Evolutionary conservation across 2,113 vertebrate genomes (phyloP), one percentile per base, ranked within the genome.

Genomic region (Condylura cristata): DNA sequence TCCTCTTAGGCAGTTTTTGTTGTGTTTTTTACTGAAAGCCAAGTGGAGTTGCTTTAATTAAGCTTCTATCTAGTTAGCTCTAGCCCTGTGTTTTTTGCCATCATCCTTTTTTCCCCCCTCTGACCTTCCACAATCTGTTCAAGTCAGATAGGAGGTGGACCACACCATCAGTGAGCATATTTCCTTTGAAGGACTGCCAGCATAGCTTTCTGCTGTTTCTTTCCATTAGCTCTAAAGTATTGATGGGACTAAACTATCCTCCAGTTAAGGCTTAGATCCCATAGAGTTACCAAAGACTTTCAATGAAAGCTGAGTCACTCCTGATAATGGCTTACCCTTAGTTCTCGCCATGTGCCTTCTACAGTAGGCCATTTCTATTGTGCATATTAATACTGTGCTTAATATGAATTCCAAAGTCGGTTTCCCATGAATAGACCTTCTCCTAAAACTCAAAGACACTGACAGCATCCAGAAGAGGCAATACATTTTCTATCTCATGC

Each of bases 41-140:
- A 91, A 85, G 2, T 72, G 44, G 4, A 81, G 5, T 68, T 75
- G 34, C 17, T 96, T 81, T 80, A 96, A 94, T 88, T 71, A 96
- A 90, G 46, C 75, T 28, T 95, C 28, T 61, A 26, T 28, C 71
- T 94, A 74, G 12, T 41, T 96, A 39, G 7, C 89, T 95, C 89
- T 20, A 82, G 76, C 20, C 61, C 41, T 80, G 32, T 88, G 1
- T 63, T 4, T 3, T 89, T 60, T 94, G 17, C 87, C 39, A 63
- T 82, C 39, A 74, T 95, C 81, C 78, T 71, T 66, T 96, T 39
- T 96, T 93, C 89, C 44, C 74, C 44, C 78, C 30, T 84, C 0
- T 91, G 84, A 91, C 75, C 86, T 97, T 95, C 81, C 32, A 76
- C 94, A 98, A 53, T 39, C 96, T 98, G 95, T 89, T 96, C 86